These are phyloP conservation scores for Podarcis cretensis DNA, from an alignment of 2,113 vertebrate species.

Conservation along the genomic window DNA sequence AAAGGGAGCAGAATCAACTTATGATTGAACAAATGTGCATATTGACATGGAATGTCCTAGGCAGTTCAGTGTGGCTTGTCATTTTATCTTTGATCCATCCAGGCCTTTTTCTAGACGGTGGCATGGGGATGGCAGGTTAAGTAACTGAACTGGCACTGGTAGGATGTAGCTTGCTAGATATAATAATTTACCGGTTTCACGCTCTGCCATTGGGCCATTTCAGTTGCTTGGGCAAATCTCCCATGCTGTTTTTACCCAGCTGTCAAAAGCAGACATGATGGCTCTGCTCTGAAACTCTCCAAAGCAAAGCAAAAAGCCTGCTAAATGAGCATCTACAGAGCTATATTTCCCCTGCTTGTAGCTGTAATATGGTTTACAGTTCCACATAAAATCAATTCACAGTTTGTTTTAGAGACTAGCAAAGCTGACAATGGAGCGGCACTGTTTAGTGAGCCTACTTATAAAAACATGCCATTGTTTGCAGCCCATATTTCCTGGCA, in stretches of 20 bases:
- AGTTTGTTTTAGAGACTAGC: slow-evolving; percentile 31
- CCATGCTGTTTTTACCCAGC: accelerated
- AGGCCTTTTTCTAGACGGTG: neutral
- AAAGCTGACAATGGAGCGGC: slow-evolving; percentile 27
- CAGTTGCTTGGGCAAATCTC: neutral
- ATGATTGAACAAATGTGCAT: too few species aligned
- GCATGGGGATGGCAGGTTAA: neutral
- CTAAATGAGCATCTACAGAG: slow-evolving; percentile 12
- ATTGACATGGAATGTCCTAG: too few species aligned
- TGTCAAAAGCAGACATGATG: neutral
- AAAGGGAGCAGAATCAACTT: too few species aligned
- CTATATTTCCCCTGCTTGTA: slow-evolving; percentile 4
- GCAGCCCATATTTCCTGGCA: slow-evolving; percentile 22
- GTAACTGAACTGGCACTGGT: neutral
- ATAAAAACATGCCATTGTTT: neutral
- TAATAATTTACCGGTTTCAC: neutral
- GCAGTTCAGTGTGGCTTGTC: neutral
- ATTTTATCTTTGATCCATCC: neutral
- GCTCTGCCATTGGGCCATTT: neutral
- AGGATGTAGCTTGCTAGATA: neutral
- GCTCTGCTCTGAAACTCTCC: neutral
- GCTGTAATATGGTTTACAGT: slow-evolving; percentile 20
- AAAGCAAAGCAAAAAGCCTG: slow-evolving; percentile 17
- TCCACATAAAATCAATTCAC: slow-evolving; percentile 14
- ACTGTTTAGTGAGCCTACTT: slow-evolving; percentile 18